phyloP scores from a whole-genome alignment of 2,113 vertebrate species.

The Oreochromis aureus region DNA sequence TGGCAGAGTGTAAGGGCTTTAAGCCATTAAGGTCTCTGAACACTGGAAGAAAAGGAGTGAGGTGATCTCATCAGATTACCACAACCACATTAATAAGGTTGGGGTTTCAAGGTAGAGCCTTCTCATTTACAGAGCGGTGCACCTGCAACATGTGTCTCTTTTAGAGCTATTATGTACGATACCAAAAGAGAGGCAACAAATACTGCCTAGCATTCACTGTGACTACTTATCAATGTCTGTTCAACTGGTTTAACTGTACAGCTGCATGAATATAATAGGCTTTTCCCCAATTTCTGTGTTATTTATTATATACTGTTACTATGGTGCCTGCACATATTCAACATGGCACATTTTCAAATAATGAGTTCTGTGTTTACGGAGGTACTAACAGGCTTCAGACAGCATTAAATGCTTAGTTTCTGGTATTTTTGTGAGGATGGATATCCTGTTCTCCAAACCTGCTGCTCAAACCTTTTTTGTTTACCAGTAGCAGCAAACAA shows the following conservation, averaged over 20 bases:
- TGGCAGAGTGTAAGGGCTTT: slow-evolving; percentile 33
- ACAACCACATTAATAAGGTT: slow-evolving; percentile 39
- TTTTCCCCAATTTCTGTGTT: not conserved
- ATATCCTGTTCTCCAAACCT: not conserved
- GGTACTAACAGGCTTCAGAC: not conserved
- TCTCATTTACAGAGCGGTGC: slow-evolving; percentile 32
- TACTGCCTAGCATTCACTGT: not conserved
- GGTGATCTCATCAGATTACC: slow-evolving; percentile 55
- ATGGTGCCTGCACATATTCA: not conserved
- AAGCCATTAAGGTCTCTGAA: slow-evolving; percentile 47
- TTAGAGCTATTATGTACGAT: not conserved
- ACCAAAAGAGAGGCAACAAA: not conserved
- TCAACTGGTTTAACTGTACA: not conserved
- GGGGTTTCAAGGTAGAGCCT: slow-evolving; percentile 24
- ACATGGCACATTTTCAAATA: not conserved
- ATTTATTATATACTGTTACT: not conserved
- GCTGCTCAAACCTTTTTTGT: not conserved
- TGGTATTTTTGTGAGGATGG: not conserved
- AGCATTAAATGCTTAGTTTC: not conserved
- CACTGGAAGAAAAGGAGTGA: slow-evolving; percentile 14
- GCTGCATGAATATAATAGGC: not conserved
- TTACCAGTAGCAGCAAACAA: not conserved
- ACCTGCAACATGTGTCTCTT: slow-evolving; percentile 35
- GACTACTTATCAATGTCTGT: not conserved
- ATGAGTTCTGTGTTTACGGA: not conserved